These are phyloP conservation scores for Panurus biarmicus DNA, from an alignment of 2,113 vertebrate species.

Conservation along the genomic window DNA sequence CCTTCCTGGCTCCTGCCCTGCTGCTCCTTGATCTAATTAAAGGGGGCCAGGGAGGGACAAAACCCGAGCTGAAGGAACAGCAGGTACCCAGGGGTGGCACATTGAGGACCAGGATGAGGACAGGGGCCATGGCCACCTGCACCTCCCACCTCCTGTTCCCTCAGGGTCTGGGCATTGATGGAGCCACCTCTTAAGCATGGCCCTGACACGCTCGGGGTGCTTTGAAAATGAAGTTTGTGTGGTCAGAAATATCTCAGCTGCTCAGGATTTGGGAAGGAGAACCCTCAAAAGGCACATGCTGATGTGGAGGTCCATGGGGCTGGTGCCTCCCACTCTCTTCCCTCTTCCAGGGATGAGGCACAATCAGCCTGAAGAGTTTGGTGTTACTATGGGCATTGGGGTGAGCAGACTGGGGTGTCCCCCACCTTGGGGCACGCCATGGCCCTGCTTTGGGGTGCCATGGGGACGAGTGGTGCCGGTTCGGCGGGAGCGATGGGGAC, in stretches of 20 bases:
- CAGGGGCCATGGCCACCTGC: rapidly evolving
- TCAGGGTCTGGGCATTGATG: rapidly evolving
- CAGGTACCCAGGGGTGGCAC: neutral
- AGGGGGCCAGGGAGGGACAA: neutral
- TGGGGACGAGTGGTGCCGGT: neutral
- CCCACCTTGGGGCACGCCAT: neutral
- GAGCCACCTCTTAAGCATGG: neutral
- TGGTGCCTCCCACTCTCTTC: neutral
- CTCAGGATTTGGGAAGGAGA: neutral
- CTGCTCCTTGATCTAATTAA: constrained; percentile 46
- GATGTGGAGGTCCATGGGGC: neutral
- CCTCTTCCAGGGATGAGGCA: neutral
- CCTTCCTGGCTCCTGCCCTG: constrained; percentile 38
- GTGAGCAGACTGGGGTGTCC: neutral
- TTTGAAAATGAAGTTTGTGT: neutral
- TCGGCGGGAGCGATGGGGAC: neutral
- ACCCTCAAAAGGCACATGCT: neutral
- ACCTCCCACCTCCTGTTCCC: neutral
- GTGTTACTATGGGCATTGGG: no score
- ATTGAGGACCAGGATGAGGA: rapidly evolving
- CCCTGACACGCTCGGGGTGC: rapidly evolving
- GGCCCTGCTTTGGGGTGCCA: neutral
- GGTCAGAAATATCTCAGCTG: neutral
- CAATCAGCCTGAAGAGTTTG: neutral
- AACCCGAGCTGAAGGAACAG: neutral